Evolutionary conservation across 1,140 invertebrate genomes (phyloP).

Genomic region (Diprion similis): DNA sequence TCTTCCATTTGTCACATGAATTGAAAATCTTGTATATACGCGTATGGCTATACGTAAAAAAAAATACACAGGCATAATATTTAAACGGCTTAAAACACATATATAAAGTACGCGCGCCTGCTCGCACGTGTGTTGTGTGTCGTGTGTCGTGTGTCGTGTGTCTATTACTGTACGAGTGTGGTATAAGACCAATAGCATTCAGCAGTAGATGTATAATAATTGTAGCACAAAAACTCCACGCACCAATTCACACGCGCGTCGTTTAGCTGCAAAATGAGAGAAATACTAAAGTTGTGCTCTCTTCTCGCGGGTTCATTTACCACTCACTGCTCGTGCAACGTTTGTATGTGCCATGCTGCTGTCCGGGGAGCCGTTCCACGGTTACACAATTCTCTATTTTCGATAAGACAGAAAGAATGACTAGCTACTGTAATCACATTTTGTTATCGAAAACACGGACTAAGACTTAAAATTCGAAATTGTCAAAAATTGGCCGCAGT

Average conservation of each 20-base stretch:
- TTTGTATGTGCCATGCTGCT: not conserved
- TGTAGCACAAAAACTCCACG: not conserved
- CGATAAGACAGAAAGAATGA: too few species aligned
- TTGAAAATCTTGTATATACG: too few species aligned
- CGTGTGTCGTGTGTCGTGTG: not conserved
- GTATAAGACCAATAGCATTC: too few species aligned
- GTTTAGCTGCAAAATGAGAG: not conserved
- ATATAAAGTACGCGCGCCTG: not conserved
- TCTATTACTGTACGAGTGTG: not conserved
- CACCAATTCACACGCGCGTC: conserved; percentile 3
- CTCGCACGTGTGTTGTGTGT: not conserved
- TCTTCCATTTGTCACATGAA: too few species aligned
- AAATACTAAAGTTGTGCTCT: not conserved
- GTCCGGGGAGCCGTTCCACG: not conserved
- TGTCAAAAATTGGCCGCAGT: too few species aligned
- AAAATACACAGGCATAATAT: too few species aligned
- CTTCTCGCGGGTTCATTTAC: not conserved
- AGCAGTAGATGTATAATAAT: not conserved
- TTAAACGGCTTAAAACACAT: too few species aligned
- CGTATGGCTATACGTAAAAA: too few species aligned
- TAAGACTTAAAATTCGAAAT: too few species aligned
- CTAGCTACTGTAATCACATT: too few species aligned
- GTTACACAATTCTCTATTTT: too few species aligned
- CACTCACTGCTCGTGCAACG: not conserved
- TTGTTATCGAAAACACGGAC: too few species aligned